phyloP scores from a whole-genome alignment of 1,140 invertebrate genomes.

The Calliopsis andreniformis region DNA sequence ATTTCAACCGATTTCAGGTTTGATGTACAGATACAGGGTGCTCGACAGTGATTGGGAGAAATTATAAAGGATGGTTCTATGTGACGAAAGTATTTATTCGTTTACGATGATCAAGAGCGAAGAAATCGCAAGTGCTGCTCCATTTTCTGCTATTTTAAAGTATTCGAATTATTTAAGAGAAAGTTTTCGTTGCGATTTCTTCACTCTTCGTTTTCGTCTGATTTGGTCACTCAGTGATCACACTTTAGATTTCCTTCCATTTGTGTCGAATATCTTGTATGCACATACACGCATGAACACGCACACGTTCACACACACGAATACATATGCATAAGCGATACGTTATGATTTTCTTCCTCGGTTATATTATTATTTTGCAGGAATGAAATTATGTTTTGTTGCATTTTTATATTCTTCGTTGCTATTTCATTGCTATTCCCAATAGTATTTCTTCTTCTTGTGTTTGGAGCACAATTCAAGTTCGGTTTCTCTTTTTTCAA shows the following conservation, averaged over 20 bases:
- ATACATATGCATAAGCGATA: background rate
- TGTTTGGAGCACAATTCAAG: no score
- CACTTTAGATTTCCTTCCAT: no score
- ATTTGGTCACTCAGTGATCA: no score
- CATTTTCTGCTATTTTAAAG: no score
- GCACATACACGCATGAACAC: background rate
- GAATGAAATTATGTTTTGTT: background rate
- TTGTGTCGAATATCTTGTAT: background rate
- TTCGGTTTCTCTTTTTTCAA: background rate
- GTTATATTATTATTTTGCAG: background rate
- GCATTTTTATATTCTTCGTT: background rate
- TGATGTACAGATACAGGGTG: background rate
- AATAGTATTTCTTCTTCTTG: background rate
- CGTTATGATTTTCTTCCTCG: background rate
- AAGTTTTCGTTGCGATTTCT: no score
- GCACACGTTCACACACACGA: slow-evolving; percentile 22
- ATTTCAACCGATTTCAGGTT: background rate
- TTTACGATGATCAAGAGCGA: no score
- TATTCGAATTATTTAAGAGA: no score
- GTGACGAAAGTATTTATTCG: no score
- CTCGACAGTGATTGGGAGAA: no score
- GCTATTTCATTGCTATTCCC: background rate
- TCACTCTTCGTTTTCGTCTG: no score
- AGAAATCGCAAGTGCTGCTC: no score
- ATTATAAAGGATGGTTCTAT: no score